phyloP scores from a whole-genome alignment of 2,113 vertebrate genomes.

The Delphinus delphis region DNA sequence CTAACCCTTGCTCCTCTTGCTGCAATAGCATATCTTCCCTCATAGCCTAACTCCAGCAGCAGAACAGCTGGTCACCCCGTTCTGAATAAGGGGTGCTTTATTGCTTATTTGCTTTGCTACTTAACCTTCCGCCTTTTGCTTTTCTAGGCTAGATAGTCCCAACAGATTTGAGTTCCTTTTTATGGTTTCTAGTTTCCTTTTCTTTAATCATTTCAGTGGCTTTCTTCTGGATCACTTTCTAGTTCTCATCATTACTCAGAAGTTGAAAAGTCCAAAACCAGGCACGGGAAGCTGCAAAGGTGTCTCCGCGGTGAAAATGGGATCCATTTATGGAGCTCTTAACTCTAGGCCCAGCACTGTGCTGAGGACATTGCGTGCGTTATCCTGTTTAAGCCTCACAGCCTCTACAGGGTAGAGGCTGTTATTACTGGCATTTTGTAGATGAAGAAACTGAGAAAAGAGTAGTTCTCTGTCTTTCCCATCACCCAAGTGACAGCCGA shows the following conservation, averaged over 20 bases:
- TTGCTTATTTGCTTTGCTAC: not conserved
- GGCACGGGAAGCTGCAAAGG: not conserved
- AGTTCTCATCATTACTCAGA: not conserved
- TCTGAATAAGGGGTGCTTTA: not conserved
- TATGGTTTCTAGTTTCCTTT: not conserved
- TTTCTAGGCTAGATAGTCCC: not conserved
- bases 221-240: constrained; percentile 12
- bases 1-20: not conserved
- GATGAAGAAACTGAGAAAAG: not conserved
- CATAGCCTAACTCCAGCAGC: not conserved
- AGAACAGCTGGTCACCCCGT: not conserved
- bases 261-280: not conserved
- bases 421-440: not conserved
- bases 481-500: not conserved
- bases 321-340: not conserved
- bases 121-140: not conserved
- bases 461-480: not conserved
- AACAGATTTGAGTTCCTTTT: not conserved
- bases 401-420: not conserved
- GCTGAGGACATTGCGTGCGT: not conserved
- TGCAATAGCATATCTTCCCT: not conserved
- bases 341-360: not conserved
- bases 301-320: not conserved
- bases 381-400: not conserved
- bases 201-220: not conserved